Conservation (phyloP, 2,888 invertebrate genomes). For the Amphipoea oculea region DNA sequence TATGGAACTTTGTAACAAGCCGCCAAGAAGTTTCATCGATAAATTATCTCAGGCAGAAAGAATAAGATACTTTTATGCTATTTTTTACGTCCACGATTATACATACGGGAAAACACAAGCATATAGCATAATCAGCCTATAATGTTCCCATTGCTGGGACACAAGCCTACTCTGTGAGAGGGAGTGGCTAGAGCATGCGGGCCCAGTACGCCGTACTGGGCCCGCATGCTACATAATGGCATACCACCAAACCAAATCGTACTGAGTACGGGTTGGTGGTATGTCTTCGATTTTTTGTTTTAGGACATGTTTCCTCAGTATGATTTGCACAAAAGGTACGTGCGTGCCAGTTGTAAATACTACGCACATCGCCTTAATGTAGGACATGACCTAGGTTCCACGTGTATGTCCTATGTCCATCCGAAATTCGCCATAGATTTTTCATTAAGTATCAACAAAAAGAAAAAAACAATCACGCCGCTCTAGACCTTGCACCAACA, state of each 20-base stretch:
- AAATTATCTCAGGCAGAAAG: neutral
- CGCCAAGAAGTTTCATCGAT: neutral
- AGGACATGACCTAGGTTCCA: neutral
- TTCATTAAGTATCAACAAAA: neutral
- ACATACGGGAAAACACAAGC: neutral
- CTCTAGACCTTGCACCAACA: neutral
- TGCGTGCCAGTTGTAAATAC: no score
- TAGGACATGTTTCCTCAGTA: neutral
- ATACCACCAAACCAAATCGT: no score
- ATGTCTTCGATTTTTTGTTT: neutral
- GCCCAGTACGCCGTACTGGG: neutral
- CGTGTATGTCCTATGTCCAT: neutral
- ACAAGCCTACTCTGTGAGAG: neutral
- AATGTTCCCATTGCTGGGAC: neutral
- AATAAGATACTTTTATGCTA: neutral
- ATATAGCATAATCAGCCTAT: neutral
- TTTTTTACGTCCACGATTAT: neutral
- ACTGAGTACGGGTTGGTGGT: neutral
- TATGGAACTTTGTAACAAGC: neutral
- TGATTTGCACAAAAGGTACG: neutral
- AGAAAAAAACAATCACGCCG: neutral
- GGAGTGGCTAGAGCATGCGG: neutral
- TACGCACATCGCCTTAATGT: neutral
- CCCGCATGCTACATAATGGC: no score
- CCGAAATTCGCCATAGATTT: no score